Percentiles rank a stretch among this genome's conserved stretches.
Evolutionary conservation across 2,888 invertebrate genomes (phyloP).

Genomic region (Sipha maydis): DNA sequence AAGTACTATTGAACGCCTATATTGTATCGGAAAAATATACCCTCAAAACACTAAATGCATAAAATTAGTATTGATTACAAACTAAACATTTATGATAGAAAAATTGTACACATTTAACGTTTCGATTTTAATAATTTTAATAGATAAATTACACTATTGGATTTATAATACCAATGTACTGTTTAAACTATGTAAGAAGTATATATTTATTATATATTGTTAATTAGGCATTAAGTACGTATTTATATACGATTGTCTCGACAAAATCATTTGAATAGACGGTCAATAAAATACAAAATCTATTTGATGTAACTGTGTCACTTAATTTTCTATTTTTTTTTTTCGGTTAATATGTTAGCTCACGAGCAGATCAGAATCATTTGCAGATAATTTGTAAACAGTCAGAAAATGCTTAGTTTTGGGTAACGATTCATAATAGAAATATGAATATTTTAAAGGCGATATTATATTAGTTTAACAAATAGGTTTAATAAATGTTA

Average conservation of each 20-base stretch:
- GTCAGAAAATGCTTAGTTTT: neutral
- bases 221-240: neutral
- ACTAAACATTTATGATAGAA: neutral
- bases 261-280: slow-evolving; percentile 43
- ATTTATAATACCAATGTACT: neutral
- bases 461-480: neutral
- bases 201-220: neutral
- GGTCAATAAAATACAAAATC: neutral
- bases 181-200: neutral
- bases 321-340: neutral
- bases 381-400: neutral
- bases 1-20: neutral
- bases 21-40: neutral
- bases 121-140: too few relatives aligned
- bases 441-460: neutral
- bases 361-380: neutral
- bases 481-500: neutral
- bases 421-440: neutral
- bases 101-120: neutral
- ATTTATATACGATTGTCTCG: slow-evolving; percentile 40
- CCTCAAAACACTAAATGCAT: neutral
- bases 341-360: neutral
- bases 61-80: neutral
- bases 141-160: neutral
- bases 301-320: neutral